Evolutionary conservation across 2,888 invertebrate genomes (phyloP).

Genomic region (Eilema caniola): DNA sequence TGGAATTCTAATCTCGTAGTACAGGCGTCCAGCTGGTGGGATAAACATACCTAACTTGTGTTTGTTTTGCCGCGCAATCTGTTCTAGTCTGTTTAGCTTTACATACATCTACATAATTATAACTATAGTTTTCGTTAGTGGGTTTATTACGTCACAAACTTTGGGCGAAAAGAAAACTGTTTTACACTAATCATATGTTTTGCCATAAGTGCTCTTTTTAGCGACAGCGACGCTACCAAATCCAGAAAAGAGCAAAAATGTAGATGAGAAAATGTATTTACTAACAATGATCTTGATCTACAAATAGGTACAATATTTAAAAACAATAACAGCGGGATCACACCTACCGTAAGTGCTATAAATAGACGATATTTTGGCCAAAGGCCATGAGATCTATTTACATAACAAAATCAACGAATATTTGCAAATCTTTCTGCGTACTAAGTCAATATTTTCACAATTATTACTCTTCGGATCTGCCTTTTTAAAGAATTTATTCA

Average conservation of each 20-base stretch:
- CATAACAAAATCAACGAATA: conserved; percentile 49
- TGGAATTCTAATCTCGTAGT: conserved; percentile 6
- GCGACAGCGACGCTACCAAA: neutral
- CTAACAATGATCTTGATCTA: conserved; percentile 54
- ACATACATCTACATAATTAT: conserved; percentile 7
- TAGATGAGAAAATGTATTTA: neutral
- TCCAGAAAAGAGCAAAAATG: neutral
- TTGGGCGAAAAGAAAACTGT: conserved; percentile 23
- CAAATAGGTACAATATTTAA: conserved; percentile 26
- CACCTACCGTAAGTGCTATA: conserved; percentile 59
- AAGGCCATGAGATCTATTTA: conserved; percentile 60
- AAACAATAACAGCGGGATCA: conserved; percentile 40
- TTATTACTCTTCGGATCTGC: neutral
- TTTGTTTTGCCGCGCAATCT: conserved; percentile 12
- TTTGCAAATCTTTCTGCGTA: conserved; percentile 33
- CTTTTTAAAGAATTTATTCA: neutral
- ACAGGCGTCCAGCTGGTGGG: conserved; percentile 9
- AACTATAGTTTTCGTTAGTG: conserved; percentile 25
- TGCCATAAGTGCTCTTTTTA: conserved; percentile 1
- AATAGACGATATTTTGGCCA: conserved; percentile 67
- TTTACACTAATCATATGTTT: neutral
- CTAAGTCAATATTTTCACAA: neutral
- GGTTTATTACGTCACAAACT: conserved; percentile 22
- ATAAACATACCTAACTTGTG: conserved; percentile 5
- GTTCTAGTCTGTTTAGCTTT: conserved; percentile 24